Conservation (phyloP, 1,140 invertebrate genomes). For the Bradynema listronoti region DNA sequence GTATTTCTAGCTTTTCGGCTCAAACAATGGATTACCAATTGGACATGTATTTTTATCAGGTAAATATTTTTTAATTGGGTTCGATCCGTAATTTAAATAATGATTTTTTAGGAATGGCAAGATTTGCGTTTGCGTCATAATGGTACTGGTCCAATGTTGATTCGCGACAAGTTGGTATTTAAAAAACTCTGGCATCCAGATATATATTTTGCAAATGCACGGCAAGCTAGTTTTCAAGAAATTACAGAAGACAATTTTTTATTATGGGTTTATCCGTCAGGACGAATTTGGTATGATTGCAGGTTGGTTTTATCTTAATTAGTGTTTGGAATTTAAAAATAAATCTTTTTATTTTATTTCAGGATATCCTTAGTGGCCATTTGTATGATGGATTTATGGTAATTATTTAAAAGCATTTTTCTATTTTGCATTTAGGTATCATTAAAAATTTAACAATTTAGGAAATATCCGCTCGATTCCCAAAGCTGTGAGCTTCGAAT, state of each 20-base stretch:
- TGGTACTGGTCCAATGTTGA: slow-evolving; percentile 45
- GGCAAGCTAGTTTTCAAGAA: slow-evolving; percentile 48
- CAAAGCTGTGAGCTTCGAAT: slow-evolving; percentile 51
- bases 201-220: slow-evolving; percentile 54
- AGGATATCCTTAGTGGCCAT: slow-evolving; percentile 49
- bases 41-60: slow-evolving; percentile 57
- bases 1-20: slow-evolving; percentile 51
- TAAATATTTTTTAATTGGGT: slow-evolving; percentile 15
- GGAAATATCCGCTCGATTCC: slow-evolving; percentile 55
- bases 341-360: slow-evolving; percentile 4
- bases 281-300: slow-evolving; percentile 42
- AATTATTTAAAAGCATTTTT: too few relatives aligned
- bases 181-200: slow-evolving; percentile 54
- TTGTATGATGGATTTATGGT: slow-evolving; percentile 55
- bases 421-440: not conserved
- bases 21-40: slow-evolving; percentile 58
- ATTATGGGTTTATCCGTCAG: slow-evolving; percentile 54
- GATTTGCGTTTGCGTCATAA: slow-evolving; percentile 50
- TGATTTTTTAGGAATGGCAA: slow-evolving; percentile 46
- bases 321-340: not conserved
- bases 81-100: slow-evolving; percentile 10
- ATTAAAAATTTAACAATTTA: slow-evolving; percentile 18
- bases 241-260: slow-evolving; percentile 56
- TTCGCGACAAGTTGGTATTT: slow-evolving; percentile 51
- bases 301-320: too few relatives aligned